phyloP scores from a whole-genome alignment of 2,797 vertebrate species.

The Anabacerthia variegaticeps region DNA sequence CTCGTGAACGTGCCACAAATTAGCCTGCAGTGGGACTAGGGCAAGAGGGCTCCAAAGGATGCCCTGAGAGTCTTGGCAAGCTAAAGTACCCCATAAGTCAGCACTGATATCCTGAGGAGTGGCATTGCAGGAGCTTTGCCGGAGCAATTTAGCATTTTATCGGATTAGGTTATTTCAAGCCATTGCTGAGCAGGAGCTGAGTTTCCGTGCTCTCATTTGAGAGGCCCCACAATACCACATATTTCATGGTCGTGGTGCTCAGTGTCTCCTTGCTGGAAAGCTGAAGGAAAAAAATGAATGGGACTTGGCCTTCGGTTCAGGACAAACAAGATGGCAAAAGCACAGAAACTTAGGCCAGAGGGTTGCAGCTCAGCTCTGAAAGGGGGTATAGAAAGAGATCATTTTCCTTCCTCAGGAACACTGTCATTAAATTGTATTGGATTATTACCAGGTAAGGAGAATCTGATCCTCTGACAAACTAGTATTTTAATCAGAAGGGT shows the following conservation, averaged over 20 bases:
- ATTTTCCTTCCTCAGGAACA: background rate
- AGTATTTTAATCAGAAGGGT: background rate
- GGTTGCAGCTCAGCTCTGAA: background rate
- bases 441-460: background rate
- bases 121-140: background rate
- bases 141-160: background rate
- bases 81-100: background rate
- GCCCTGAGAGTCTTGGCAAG: background rate
- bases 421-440: background rate
- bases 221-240: background rate
- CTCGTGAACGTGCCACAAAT: background rate
- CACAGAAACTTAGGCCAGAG: background rate
- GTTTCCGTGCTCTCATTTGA: background rate
- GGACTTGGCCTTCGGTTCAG: background rate
- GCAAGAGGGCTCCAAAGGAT: background rate
- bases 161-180: background rate
- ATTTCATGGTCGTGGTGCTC: background rate
- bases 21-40: background rate
- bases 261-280: background rate
- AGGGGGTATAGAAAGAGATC: background rate
- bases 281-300: background rate
- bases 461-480: background rate
- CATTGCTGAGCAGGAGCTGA: background rate
- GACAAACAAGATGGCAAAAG: background rate
- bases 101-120: background rate